Conservation (phyloP, 2,113 vertebrate species). For the Scortum barcoo region DNA sequence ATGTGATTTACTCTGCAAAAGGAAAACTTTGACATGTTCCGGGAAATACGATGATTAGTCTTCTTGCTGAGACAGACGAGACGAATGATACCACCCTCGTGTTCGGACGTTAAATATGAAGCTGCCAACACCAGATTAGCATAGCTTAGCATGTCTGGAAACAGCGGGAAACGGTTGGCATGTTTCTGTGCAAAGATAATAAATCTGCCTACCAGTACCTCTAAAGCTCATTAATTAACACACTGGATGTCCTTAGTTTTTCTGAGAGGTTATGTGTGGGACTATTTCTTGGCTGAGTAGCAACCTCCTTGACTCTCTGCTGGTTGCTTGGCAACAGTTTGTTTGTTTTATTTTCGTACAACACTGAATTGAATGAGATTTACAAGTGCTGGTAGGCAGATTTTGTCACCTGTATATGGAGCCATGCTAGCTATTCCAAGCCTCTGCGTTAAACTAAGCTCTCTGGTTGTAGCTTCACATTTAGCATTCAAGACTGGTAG, state of each 20-base stretch:
- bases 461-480: not conserved
- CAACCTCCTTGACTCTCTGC: not conserved
- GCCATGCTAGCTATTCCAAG: not conserved
- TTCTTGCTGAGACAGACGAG: not conserved
- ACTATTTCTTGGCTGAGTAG: not conserved
- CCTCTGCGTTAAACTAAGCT: not conserved
- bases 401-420: not conserved
- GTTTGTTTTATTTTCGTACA: not conserved
- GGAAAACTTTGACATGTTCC: not conserved
- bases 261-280: no score
- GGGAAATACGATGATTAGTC: not conserved
- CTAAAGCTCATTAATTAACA: not conserved
- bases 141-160: not conserved
- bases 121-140: not conserved
- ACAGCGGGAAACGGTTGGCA: not conserved
- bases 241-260: not conserved
- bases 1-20: conserved; percentile 48
- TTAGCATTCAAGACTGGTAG: no score
- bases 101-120: not conserved
- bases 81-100: not conserved
- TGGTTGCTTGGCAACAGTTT: not conserved
- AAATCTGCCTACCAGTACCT: not conserved
- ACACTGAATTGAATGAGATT: no score
- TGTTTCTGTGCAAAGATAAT: not conserved
- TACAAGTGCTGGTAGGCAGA: not conserved